A percentile compares a stretch with the other conserved stretches of the same genome.
Conservation (phyloP, 2,888 invertebrate genomes). For the Cetonia aurata region DNA sequence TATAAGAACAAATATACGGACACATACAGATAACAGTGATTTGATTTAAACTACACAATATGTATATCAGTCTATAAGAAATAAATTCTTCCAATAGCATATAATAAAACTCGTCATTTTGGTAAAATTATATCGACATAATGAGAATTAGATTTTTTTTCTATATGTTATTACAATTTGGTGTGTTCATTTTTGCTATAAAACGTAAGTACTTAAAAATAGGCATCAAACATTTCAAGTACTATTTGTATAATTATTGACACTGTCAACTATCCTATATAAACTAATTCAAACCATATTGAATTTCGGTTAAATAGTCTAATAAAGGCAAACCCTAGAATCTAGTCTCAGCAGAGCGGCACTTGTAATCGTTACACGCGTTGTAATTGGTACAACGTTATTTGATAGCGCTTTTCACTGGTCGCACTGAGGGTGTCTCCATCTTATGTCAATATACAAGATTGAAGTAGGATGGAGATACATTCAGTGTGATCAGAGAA, state of each 20-base stretch:
- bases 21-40: conserved; percentile 52
- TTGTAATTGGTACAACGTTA: too few relatives aligned
- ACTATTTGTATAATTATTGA: conserved; percentile 25
- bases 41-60: conserved; percentile 49
- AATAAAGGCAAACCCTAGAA: too few relatives aligned
- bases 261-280: conserved; percentile 4
- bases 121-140: conserved; percentile 29
- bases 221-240: conserved; percentile 30
- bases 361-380: too few relatives aligned
- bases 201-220: conserved; percentile 21
- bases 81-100: conserved; percentile 43
- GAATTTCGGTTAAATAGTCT: too few relatives aligned
- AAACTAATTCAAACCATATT: neutral
- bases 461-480: too few relatives aligned
- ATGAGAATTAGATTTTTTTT: conserved; percentile 10
- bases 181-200: conserved; percentile 25
- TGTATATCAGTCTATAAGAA: conserved; percentile 49
- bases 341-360: too few relatives aligned
- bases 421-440: too few relatives aligned
- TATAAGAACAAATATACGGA: conserved; percentile 51
- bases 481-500: too few relatives aligned
- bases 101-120: conserved; percentile 32
- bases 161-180: conserved; percentile 24
- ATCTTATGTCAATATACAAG: too few relatives aligned
- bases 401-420: too few relatives aligned